These are phyloP conservation scores for Todiramphus saurophagus DNA, from an alignment of 2,113 vertebrate genomes.

Conservation along the genomic window DNA sequence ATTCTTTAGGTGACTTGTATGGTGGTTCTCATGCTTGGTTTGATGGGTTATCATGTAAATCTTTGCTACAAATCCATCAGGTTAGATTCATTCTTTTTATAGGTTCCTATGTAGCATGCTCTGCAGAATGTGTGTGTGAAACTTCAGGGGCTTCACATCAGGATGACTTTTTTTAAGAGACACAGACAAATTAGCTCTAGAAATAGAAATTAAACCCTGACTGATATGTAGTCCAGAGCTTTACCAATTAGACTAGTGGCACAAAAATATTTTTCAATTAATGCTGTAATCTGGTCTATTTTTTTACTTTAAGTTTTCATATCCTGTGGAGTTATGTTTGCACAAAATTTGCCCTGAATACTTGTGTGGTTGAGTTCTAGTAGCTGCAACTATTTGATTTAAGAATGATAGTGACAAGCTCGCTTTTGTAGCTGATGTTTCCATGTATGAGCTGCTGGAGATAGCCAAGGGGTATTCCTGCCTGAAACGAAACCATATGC, in stretches of 20 bases:
- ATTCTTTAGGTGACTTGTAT: neutral
- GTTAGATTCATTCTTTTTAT: neutral
- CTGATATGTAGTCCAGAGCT: neutral
- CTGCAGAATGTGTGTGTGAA: neutral
- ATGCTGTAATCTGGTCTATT: neutral
- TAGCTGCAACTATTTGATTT: neutral
- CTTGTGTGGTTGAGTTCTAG: neutral
- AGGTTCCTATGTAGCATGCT: neutral
- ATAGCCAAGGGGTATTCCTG: neutral
- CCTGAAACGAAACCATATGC: neutral
- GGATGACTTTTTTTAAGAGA: neutral
- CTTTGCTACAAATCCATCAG: neutral
- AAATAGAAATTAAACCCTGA: neutral
- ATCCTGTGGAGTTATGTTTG: neutral
- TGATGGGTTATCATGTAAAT: neutral
- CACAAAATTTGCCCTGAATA: neutral
- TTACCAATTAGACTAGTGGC: neutral
- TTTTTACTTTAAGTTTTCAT: neutral
- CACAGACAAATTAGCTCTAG: neutral
- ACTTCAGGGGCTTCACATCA: neutral
- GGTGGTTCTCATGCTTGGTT: neutral
- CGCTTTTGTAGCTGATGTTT: neutral
- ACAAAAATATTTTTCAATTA: neutral
- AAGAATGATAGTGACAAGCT: neutral
- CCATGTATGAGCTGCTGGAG: neutral